Conservation (phyloP, 2,888 invertebrate genomes). For the Epistrophella euchroma region DNA sequence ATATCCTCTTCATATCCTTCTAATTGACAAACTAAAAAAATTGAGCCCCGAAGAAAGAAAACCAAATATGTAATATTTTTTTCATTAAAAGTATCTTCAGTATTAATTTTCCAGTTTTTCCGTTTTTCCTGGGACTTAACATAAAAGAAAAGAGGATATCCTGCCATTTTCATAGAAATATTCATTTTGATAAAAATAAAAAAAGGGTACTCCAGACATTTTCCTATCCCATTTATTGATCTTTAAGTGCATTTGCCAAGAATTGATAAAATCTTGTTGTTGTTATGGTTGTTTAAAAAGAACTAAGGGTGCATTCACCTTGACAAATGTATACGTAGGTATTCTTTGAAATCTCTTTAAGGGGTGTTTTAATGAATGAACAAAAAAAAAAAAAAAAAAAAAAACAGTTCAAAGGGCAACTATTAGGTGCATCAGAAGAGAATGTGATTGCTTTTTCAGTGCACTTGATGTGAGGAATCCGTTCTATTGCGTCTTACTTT, state of each 20-base stretch:
- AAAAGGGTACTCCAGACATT: slow-evolving; percentile 53
- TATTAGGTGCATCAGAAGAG: slow-evolving; percentile 8
- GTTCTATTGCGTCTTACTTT: slow-evolving; percentile 9
- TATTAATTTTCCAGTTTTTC: slow-evolving; percentile 44
- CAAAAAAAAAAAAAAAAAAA: not conserved
- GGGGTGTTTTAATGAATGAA: slow-evolving; percentile 23
- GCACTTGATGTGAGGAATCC: slow-evolving; percentile 53
- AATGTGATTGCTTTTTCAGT: slow-evolving; percentile 18
- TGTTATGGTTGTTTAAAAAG: not conserved
- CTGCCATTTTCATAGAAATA: slow-evolving; percentile 36
- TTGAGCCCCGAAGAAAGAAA: slow-evolving; percentile 15
- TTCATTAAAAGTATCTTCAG: slow-evolving; percentile 6
- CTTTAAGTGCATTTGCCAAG: slow-evolving; percentile 41
- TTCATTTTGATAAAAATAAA: slow-evolving; percentile 14
- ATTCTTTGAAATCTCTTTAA: slow-evolving; percentile 12
- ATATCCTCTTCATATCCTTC: slow-evolving; percentile 43
- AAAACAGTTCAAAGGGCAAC: slow-evolving; percentile 13
- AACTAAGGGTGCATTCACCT: slow-evolving; percentile 59
- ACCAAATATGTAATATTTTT: slow-evolving; percentile 12
- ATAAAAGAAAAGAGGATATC: slow-evolving; percentile 56
- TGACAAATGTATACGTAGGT: not conserved
- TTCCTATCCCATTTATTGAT: slow-evolving; percentile 47
- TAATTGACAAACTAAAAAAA: slow-evolving; percentile 36
- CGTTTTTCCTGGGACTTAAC: slow-evolving; percentile 20
- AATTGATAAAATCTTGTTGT: not conserved